Conservation (phyloP, 2,113 vertebrate genomes). For the Ibidorhyncha struthersii region DNA sequence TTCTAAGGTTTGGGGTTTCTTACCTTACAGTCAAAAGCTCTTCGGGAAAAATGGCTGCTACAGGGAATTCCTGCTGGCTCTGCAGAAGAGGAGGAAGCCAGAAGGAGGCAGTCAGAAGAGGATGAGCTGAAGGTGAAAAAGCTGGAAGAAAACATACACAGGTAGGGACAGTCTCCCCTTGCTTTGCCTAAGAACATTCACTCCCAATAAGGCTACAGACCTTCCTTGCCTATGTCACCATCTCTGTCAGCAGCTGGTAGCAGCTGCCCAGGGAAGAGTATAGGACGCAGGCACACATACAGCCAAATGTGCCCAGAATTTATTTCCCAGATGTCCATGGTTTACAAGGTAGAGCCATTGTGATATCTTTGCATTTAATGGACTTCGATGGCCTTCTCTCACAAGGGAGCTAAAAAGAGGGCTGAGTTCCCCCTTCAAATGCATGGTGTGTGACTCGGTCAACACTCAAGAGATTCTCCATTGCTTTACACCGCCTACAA, state of each 20-base stretch:
- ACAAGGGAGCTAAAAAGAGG: not conserved
- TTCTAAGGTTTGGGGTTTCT: not conserved
- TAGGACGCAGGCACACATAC: not conserved
- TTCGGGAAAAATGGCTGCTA: constrained; percentile 96
- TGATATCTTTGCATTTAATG: not conserved
- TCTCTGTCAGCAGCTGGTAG: not conserved
- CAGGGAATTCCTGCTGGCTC: constrained; percentile 86
- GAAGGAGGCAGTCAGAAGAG: constrained; percentile 87
- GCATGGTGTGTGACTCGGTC: not conserved
- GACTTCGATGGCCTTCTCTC: not conserved
- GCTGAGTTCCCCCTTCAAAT: not conserved
- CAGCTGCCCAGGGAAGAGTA: not conserved
- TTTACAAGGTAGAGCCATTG: not conserved
- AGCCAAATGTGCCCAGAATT: not conserved
- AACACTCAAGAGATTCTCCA: constrained; percentile 5
- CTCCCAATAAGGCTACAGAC: not conserved
- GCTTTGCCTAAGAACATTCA: not conserved
- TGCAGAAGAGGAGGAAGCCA: constrained; percentile 86
- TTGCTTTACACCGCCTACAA: constrained; percentile 34
- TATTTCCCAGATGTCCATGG: not conserved
- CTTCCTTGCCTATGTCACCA: not conserved
- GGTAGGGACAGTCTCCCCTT: constrained; percentile 72
- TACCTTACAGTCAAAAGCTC: constrained; percentile 90
- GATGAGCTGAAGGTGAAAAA: constrained; percentile 90
- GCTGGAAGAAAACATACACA: constrained; percentile 89